Percentiles rank a stretch among this genome's conserved stretches.
These are phyloP conservation scores for Electrona antarctica DNA, from an alignment of 2,113 vertebrate genomes.

Conservation along the genomic window DNA sequence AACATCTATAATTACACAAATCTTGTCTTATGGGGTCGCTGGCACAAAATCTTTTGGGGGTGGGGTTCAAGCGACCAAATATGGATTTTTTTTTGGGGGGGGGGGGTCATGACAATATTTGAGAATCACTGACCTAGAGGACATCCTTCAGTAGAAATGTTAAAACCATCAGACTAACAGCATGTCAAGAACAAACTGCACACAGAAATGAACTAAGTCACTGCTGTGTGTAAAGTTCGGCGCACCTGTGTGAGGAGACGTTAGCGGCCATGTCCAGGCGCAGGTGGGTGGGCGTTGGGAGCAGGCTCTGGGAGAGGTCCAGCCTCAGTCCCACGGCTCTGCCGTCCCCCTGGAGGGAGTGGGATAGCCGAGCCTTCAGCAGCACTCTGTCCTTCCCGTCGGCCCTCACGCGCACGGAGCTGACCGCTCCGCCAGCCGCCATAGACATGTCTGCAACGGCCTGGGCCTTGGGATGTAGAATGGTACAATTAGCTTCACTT, in stretches of 20 bases:
- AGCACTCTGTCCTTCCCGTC: constrained; percentile 67
- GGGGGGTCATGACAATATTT: too few species aligned
- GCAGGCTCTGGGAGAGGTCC: constrained; percentile 75
- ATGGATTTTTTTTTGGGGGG: too few species aligned
- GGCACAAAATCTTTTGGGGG: too few species aligned
- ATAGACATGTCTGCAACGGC: constrained; percentile 51
- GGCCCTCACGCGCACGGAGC: constrained; percentile 70
- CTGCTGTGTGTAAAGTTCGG: too few species aligned
- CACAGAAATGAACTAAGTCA: too few species aligned
- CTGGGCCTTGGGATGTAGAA: constrained; percentile 68
- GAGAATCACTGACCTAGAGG: too few species aligned
- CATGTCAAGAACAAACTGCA: too few species aligned
- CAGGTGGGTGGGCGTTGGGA: constrained; percentile 58
- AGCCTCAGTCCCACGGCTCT: constrained; percentile 55
- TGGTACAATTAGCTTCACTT: not conserved
- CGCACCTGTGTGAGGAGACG: constrained; percentile 79
- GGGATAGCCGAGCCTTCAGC: constrained; percentile 69
- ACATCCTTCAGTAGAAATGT: too few species aligned
- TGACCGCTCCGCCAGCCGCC: constrained; percentile 54
- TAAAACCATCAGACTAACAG: too few species aligned
- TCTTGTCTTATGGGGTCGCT: too few species aligned
- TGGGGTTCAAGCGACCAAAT: too few species aligned
- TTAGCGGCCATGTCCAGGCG: constrained; percentile 76
- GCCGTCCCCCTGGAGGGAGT: constrained; percentile 50
- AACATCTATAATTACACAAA: too few species aligned